Base-by-base conservation (phyloP, 2,888 invertebrate genomes). In the Andrena hattorfiana region DNA sequence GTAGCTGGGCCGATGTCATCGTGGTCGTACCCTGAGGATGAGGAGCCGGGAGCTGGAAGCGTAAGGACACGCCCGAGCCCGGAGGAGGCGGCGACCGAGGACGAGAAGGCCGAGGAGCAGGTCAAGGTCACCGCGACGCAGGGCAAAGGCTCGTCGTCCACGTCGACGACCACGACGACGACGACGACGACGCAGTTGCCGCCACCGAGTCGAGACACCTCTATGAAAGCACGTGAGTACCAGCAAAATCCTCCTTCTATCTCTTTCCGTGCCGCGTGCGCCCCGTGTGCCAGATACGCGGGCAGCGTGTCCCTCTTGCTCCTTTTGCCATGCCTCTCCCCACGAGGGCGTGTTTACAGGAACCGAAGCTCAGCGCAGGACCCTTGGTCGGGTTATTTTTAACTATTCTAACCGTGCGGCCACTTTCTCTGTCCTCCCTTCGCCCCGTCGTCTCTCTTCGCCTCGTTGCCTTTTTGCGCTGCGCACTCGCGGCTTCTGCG, bases 171-270 rank as follows among this genome's bases (percentile, higher is more conserved):
- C 81, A 42, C 42, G 35, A 54, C 54, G 56, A 56, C 56, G 23
- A 77, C 84, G 74, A 74, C 87, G 77, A 84, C 89, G 77, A 91
- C 92, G 88, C 90, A 90, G 84, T 87, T 90, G 85, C 91, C 92
- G 85, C 85, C 92, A 85, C 90, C 91, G 81, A 90, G 91, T 83
- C 91, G 89, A 89, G 90, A 90, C 86, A 91, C 91, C 90, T 92
- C 92, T 93, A 93, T 93, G 93, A 93, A 92, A 92, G 90, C 92
- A 92, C 89, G 93, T 93, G 85, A 92, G 93, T 93, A 26, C 30
- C 42, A 5, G 59, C 8, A 48, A 54, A 70, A 66, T 30, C 60
- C 20, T 54, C 59, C n/a, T 32, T 62, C 16, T 42, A n/a, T 49
- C 48, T 35, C 64, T 35, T 30, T 59, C 54, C 10, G n/a, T 13